Conservation (phyloP, 1,140 invertebrate species). For the Sitobion miscanthi region DNA sequence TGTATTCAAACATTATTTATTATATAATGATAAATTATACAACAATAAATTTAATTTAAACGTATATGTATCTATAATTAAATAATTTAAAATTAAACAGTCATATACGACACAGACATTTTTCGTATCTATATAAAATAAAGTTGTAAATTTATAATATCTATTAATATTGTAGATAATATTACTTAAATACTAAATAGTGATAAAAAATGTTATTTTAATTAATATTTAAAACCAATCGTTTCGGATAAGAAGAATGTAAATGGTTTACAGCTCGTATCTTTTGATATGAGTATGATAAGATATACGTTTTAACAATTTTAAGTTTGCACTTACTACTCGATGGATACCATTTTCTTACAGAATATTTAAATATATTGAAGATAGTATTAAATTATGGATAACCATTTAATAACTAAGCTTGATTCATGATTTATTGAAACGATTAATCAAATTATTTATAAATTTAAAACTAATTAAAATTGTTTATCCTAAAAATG, state of each 20-base stretch:
- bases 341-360: not conserved
- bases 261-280: not conserved
- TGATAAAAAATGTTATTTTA: not conserved
- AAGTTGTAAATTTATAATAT: not conserved
- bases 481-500: not conserved
- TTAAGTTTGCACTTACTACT: not conserved
- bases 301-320: no score
- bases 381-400: not conserved
- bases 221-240: not conserved
- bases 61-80: not conserved
- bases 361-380: not conserved
- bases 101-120: not conserved
- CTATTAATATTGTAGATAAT: not conserved
- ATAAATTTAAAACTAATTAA: not conserved
- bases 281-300: not conserved
- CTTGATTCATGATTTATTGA: not conserved
- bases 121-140: not conserved
- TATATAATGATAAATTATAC: not conserved
- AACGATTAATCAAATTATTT: not conserved
- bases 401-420: not conserved
- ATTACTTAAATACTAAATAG: not conserved
- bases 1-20: not conserved
- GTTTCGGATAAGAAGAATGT: not conserved
- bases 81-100: not conserved
- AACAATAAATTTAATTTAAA: not conserved